A percentile compares a stretch with the other conserved stretches of the same genome.
Evolutionary conservation across 2,888 invertebrate species (phyloP).

Genomic region (Phragmatobia fuliginosa): DNA sequence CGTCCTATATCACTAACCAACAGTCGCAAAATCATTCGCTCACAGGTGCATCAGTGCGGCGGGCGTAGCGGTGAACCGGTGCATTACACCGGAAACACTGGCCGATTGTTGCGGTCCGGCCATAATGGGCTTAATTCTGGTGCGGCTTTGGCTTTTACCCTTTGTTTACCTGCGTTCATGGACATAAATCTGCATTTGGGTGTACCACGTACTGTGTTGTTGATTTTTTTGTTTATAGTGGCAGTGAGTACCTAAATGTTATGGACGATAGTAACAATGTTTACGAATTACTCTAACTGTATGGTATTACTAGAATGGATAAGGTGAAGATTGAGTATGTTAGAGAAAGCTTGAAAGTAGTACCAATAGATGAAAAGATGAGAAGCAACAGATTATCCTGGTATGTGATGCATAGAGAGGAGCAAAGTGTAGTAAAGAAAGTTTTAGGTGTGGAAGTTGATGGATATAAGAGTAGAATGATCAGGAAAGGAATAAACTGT

Average conservation of each 20-base stretch:
- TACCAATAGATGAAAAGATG: too few relatives aligned
- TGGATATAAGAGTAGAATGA: too few relatives aligned
- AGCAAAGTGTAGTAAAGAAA: too few relatives aligned
- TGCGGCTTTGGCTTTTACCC: slow-evolving; percentile 84
- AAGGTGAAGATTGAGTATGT: too few relatives aligned
- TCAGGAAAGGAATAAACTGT: too few relatives aligned
- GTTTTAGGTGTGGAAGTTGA: too few relatives aligned
- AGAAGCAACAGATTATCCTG: too few relatives aligned
- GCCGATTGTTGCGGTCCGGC: slow-evolving; percentile 75
- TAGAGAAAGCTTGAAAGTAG: too few relatives aligned
- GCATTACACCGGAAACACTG: slow-evolving; percentile 76
- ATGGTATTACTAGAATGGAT: too few relatives aligned
- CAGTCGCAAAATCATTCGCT: slow-evolving; percentile 47
- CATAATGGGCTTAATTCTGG: slow-evolving; percentile 84
- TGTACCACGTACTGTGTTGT: neutral
- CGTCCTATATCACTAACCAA: slow-evolving; percentile 36
- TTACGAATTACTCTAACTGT: too few relatives aligned
- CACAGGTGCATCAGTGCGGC: slow-evolving; percentile 26
- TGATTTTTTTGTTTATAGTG: neutral
- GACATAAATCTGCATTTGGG: slow-evolving; percentile 50
- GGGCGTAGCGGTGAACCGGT: slow-evolving; percentile 51
- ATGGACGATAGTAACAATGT: too few relatives aligned
- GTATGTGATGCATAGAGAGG: too few relatives aligned
- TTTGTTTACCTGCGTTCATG: slow-evolving; percentile 76
- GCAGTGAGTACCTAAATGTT: neutral